phyloP scores from a whole-genome alignment of 2,113 vertebrate genomes.

The Oxyruncus cristatus region DNA sequence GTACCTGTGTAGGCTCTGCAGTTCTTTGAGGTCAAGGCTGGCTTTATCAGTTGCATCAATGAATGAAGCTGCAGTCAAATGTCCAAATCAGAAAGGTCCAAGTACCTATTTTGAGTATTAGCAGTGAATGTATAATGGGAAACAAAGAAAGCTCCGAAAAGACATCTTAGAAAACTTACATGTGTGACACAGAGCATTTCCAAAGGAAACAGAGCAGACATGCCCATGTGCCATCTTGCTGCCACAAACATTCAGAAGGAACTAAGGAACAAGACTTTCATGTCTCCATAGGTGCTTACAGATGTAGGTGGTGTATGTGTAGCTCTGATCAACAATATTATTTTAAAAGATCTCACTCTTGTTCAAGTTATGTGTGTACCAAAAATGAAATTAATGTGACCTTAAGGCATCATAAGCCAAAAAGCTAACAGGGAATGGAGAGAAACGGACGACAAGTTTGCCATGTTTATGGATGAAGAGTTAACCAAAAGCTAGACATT shows the following conservation, averaged over 20 bases:
- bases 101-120: neutral
- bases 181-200: neutral
- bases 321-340: neutral
- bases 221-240: neutral
- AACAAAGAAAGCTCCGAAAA: neutral
- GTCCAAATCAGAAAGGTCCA: neutral
- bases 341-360: neutral
- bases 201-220: neutral
- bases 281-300: neutral
- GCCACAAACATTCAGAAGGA: neutral
- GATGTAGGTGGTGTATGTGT: neutral
- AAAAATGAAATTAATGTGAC: neutral
- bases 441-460: neutral
- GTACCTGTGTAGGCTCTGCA: neutral
- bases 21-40: neutral
- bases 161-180: neutral
- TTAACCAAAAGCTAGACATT: neutral
- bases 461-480: neutral
- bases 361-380: neutral
- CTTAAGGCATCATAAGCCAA: neutral
- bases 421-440: neutral
- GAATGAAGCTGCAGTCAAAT: neutral
- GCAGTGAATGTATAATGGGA: neutral
- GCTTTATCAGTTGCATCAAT: neutral
- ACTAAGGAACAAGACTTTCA: neutral